Conservation (phyloP, 2,113 vertebrate genomes). For the Malurus cyaneus region DNA sequence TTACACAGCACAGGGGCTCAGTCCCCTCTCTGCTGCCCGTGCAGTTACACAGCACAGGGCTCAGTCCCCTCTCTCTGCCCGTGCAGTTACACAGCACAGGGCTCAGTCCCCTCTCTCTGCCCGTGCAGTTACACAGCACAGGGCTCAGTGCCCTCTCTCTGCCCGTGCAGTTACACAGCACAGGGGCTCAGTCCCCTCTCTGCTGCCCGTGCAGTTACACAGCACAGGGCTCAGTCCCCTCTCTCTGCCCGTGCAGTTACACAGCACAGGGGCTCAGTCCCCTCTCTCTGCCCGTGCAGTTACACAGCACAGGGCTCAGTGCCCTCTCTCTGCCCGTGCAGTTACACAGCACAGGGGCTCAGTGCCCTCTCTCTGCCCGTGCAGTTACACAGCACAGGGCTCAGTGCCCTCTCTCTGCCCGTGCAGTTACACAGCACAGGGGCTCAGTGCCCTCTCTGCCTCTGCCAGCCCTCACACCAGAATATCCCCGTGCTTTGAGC, state of each 20-base stretch:
- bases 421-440: neutral
- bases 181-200: neutral
- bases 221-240: neutral
- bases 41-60: too few species aligned
- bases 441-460: too few species aligned
- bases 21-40: neutral
- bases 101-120: neutral
- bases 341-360: too few species aligned
- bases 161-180: neutral
- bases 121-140: too few species aligned
- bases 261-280: neutral
- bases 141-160: neutral
- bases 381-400: too few species aligned
- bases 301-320: too few species aligned
- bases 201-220: neutral
- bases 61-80: neutral
- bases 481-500: neutral
- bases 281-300: neutral
- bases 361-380: neutral
- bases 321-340: neutral
- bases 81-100: too few species aligned
- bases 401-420: too few species aligned
- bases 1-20: too few species aligned
- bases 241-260: neutral
- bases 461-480: neutral